Evolutionary conservation across 2,113 vertebrate genomes (phyloP), one percentile per base, ranked within the genome.

Genomic region (Cyanistes caeruleus): DNA sequence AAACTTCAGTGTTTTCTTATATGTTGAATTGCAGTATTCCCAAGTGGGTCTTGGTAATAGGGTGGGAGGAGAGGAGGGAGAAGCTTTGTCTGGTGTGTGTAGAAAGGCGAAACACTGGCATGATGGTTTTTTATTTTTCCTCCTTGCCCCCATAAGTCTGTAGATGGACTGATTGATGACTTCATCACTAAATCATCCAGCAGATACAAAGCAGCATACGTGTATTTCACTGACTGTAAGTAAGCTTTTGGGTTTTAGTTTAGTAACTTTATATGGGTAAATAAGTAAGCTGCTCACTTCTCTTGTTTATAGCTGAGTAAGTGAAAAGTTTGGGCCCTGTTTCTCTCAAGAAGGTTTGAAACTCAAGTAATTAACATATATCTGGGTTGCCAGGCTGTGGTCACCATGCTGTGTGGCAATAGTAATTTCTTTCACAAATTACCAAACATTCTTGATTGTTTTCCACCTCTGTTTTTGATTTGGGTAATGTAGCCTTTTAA

Each of bases 141-240:
- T 13, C 37, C 65, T 13, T 92, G 11, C 5, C 4, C 12, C 19
- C 73, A 23, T 78, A 91, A 99, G 99, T 99, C 99, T 98, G 97
- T 99, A 95, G 99, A 99, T 59, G 98, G 98, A 79, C 98, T 99
- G 69, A 98, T 99, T 89, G 97, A 95, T 62, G 99, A 99, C 97
- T 99, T 99, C 97, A 98, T 98, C 81, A 68, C 39, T 87, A 99
- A 98, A 97, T 98, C 98, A 56, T 97, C 98, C 49, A 97, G 98
- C 92, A 99, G 98, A 96, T 99, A 99, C 89, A 99, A 99, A 98
- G 98, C 98, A 89, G 99, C 99, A 1, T 99, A 99, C 27, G 97
- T 99, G 87, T 99, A 99, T 98, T 99, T 99, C 97, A 99, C 99
- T 68, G 99, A 99, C 97, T 99, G 99, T 99, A 98, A 99, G 99